Percentiles rank a stretch among this genome's conserved stretches.
These are phyloP conservation scores for Choristoneura rosaceana DNA, from an alignment of 2,888 invertebrate species.

Conservation along the genomic window DNA sequence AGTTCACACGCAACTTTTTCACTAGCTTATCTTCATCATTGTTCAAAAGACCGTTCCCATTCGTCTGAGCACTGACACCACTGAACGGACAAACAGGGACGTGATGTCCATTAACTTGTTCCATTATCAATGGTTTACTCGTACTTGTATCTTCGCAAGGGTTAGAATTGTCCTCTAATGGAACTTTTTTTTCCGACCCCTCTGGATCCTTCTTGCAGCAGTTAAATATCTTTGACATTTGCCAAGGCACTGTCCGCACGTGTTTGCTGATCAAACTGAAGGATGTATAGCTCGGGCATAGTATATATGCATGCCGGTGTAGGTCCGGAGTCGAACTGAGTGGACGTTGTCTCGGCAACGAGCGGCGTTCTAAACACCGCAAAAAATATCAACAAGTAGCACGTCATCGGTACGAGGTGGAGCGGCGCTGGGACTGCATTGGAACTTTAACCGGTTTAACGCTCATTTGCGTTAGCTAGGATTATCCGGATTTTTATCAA, in stretches of 20 bases:
- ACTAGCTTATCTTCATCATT: constrained; percentile 57
- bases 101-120: constrained; percentile 58
- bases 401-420: constrained; percentile 53
- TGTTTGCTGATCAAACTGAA: constrained; percentile 52
- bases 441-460: constrained; percentile 16
- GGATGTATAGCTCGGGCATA: constrained; percentile 55
- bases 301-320: constrained; percentile 70
- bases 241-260: constrained; percentile 38
- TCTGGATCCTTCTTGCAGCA: constrained; percentile 55
- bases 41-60: constrained; percentile 40
- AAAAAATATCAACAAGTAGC: constrained; percentile 67
- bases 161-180: neutral
- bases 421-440: neutral
- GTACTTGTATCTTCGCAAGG: constrained; percentile 43
- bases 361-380: constrained; percentile 52
- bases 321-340: constrained; percentile 63
- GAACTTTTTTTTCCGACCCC: constrained; percentile 47
- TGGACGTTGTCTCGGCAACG: constrained; percentile 61
- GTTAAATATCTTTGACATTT: constrained; percentile 60
- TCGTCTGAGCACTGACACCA: constrained; percentile 63
- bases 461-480: neutral
- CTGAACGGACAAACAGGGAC: constrained; percentile 64
- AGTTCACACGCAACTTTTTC: constrained; percentile 71
- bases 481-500: neutral
- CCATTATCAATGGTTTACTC: constrained; percentile 26